Conservation (phyloP, 2,113 vertebrate species). For the Rhea americana region DNA sequence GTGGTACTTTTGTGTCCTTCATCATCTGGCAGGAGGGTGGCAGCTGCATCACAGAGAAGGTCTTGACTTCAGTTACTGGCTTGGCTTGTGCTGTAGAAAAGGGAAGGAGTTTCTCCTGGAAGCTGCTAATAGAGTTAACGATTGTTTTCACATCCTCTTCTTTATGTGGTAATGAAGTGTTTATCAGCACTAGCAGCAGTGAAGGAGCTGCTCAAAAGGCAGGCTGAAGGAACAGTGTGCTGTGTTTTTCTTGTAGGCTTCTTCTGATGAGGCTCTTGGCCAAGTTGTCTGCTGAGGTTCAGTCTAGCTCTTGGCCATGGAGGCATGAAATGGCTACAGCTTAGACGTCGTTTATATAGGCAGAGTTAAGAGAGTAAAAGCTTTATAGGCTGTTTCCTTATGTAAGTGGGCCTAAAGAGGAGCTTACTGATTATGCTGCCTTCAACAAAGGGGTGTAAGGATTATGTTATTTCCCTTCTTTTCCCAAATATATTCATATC, state of each 20-base stretch:
- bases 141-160: conserved; percentile 71
- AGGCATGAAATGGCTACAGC: neutral
- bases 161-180: conserved; percentile 80
- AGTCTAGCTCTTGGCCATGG: neutral
- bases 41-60: neutral
- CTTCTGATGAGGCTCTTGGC: neutral
- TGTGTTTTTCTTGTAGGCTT: neutral
- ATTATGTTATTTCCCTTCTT: neutral
- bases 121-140: conserved; percentile 69
- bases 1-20: conserved; percentile 70
- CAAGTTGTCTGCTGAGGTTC: neutral
- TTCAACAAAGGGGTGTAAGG: neutral
- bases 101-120: conserved; percentile 59
- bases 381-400: neutral
- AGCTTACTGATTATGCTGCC: neutral
- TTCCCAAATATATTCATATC: accelerated
- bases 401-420: neutral
- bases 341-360: neutral
- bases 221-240: neutral
- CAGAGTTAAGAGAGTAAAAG: neutral
- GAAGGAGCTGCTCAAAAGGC: neutral
- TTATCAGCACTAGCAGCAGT: conserved; percentile 37
- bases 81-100: conserved; percentile 55
- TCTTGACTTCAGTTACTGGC: conserved; percentile 67
- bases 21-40: conserved; percentile 59